Evolutionary conservation across 2,888 invertebrate genomes (phyloP).

Genomic region (Glyphotaelius pellucidus): DNA sequence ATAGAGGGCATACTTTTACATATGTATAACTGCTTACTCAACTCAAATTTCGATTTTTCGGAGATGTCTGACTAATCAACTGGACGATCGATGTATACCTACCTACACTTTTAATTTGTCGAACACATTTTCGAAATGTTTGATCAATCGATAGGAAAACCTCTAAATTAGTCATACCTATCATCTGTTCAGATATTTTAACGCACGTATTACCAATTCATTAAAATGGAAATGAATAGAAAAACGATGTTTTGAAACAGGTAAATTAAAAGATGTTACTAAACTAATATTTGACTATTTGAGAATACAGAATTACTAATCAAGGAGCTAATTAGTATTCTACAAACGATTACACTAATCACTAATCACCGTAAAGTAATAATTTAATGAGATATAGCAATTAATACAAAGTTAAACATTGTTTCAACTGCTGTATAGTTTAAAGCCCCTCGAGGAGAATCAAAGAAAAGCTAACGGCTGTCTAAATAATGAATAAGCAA

Average conservation of each 20-base stretch:
- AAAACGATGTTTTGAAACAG: background rate
- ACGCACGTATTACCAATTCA: background rate
- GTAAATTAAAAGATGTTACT: background rate
- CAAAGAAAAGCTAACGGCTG: slow-evolving; percentile 9
- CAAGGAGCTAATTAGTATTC: slow-evolving; percentile 2
- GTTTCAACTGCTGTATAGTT: slow-evolving; percentile 9
- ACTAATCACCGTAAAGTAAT: slow-evolving; percentile 15
- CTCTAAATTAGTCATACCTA: background rate
- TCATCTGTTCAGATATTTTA: background rate
- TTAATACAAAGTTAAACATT: slow-evolving; percentile 28
- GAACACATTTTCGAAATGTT: background rate
- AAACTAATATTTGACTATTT: slow-evolving; percentile 33
- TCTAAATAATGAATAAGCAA: background rate
- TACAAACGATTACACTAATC: background rate
- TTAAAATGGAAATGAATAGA: background rate
- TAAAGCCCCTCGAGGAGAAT: background rate
- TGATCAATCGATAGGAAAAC: background rate
- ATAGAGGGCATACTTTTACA: no score
- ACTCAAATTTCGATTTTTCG: no score
- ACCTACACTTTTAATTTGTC: no score
- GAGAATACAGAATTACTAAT: background rate
- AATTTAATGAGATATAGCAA: background rate
- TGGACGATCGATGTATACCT: no score
- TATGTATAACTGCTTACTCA: no score
- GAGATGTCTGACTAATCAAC: no score